Base-by-base conservation (phyloP, 2,888 invertebrate species). In the Agelastica alni region DNA sequence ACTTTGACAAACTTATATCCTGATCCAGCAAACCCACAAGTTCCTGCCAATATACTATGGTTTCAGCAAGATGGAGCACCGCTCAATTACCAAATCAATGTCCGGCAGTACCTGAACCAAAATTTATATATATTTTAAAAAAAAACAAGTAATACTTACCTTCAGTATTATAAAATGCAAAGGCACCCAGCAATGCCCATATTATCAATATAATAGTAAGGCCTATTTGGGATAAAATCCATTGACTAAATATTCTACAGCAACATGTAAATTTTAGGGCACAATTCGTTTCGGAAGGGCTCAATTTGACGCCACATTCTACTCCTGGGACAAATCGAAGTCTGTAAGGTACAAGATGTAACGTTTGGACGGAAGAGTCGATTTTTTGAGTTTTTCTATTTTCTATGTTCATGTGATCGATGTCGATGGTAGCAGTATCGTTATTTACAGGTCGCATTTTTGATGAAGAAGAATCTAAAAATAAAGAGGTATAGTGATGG, bases 151-250 rank as follows among this genome's bases (percentile, higher is more conserved):
- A 7, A 5, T 6, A 41, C 60, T 62, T 77, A 84, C 85, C 85
- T 81, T 88, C 88, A 56, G 85, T 85, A 13, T 79, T 78, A 58
- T 84, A 81, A 70, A 88, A 86, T 1, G 84, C 78, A 12, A 83
- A 80, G 1, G 86, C 82, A 64, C 86, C 86, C 7, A 83, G 67
- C 9, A 84, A 63, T 0, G 86, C 83, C 87, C 87, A 87, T 6
- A 83, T 67, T 1, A 83, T 68, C 28, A 88, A 76, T 20, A 85
- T 75, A 52, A 81, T 73, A 0, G 80, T 78, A 13, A 88, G 69
- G 12, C 87, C 87, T 58, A 83, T 68, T 67, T 85, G 85, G 58
- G 83, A 83, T 42, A 82, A 69, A 10, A 81, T 60, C 71, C 81
- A 81, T 61, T 84, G 77, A 56, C 83, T 74, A 37, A 82, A 55